Evolutionary conservation across 2,113 vertebrate species (phyloP).

Genomic region (Gracilinanus agilis): DNA sequence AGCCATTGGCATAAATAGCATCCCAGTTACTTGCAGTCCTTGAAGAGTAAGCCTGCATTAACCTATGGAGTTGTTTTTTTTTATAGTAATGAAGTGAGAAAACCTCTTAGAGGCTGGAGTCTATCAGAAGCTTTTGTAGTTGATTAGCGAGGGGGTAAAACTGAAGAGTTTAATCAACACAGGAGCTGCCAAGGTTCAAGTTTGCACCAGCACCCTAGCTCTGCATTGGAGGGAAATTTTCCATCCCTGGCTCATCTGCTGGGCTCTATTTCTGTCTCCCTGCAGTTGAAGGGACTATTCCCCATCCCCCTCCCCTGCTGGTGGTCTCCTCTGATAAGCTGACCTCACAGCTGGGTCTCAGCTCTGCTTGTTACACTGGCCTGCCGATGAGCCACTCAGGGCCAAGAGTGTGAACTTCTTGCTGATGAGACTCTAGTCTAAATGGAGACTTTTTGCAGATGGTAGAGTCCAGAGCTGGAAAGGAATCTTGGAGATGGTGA

Average conservation of each 20-base stretch:
- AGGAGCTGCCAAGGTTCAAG: conserved; percentile 14
- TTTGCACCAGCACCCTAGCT: neutral
- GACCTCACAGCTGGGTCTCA: neutral
- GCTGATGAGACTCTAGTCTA: neutral
- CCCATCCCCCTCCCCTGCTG: neutral
- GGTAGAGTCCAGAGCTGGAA: neutral
- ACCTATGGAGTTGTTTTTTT: conserved; percentile 55
- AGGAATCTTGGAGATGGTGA: too few relatives aligned
- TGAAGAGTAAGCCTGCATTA: conserved; percentile 65
- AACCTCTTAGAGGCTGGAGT: conserved; percentile 49
- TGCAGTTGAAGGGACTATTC: conserved; percentile 6
- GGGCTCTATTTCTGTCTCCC: neutral
- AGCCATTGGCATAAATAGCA: conserved; percentile 54
- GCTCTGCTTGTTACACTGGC: neutral
- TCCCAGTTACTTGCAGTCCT: conserved; percentile 39
- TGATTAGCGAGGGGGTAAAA: conserved; percentile 62
- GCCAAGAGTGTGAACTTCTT: neutral
- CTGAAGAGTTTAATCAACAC: conserved; percentile 58
- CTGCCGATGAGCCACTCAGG: neutral
- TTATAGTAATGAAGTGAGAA: conserved; percentile 67
- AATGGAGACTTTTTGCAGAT: neutral
- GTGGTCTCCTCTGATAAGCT: neutral
- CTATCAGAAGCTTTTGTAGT: conserved; percentile 24
- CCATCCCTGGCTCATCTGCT: neutral
- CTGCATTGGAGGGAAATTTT: neutral